A percentile compares a stretch with the other conserved stretches of the same genome.
Conservation (phyloP, 2,113 vertebrate genomes). For the Chamaea fasciata region DNA sequence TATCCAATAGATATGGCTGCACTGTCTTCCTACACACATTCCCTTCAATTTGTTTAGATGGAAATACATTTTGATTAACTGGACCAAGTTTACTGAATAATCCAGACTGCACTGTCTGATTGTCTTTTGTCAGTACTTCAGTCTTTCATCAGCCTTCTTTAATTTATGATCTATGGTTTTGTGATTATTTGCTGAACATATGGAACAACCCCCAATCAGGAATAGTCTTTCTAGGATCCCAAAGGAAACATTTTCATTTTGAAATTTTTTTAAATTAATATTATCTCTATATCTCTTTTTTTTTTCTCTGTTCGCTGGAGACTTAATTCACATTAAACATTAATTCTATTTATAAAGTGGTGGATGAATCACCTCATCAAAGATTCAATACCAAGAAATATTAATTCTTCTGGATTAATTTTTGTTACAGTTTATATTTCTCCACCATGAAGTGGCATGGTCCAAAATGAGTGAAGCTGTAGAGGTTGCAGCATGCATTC, state of each 20-base stretch:
- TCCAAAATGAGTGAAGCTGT: neutral
- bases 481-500: neutral
- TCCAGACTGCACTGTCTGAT: neutral
- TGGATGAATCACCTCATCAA: neutral
- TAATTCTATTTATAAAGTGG: neutral
- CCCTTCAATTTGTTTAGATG: neutral
- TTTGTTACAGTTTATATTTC: neutral
- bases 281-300: neutral
- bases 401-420: neutral
- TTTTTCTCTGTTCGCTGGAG: neutral
- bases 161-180: neutral
- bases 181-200: neutral
- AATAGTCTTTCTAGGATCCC: neutral
- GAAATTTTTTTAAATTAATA: neutral
- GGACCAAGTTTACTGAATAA: neutral
- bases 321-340: neutral
- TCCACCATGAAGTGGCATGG: neutral
- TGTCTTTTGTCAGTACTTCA: neutral
- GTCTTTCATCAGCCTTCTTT: neutral
- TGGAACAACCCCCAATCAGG: neutral
- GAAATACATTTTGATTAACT: neutral
- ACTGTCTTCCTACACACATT: neutral
- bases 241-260: neutral
- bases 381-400: neutral
- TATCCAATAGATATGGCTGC: accelerated